These are phyloP conservation scores for Lonchura striata DNA, from an alignment of 2,113 vertebrate genomes.

Conservation along the genomic window DNA sequence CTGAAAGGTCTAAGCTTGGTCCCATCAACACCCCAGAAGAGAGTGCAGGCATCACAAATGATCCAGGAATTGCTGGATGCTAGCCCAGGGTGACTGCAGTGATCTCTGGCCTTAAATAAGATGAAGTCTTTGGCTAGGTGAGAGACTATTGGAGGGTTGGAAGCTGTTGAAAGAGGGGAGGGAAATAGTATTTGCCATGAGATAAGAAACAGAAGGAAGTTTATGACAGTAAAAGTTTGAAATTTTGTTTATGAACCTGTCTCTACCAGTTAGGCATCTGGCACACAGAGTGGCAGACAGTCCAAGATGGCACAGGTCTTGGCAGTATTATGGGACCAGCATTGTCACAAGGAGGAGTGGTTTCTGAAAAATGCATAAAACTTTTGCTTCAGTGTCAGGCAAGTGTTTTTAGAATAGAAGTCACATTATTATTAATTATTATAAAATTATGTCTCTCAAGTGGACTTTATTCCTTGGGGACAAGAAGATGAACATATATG, in stretches of 20 bases:
- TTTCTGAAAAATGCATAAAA: background rate
- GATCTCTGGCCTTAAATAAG: background rate
- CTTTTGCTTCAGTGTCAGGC: background rate
- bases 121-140: background rate
- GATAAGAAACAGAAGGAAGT: background rate
- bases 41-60: background rate
- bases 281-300: background rate
- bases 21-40: background rate
- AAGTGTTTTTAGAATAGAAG: background rate
- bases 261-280: background rate
- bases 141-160: background rate
- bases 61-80: background rate
- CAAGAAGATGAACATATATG: background rate
- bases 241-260: background rate
- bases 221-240: background rate
- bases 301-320: background rate
- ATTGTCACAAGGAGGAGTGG: conserved; percentile 30
- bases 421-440: background rate
- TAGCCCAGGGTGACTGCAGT: background rate
- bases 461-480: background rate
- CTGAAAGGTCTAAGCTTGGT: background rate
- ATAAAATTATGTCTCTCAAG: background rate
- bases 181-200: background rate
- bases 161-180: background rate
- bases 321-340: background rate